Percentiles rank a stretch among this genome's conserved stretches.
Evolutionary conservation across 1,140 invertebrate species (phyloP).

Genomic region (Eciton burchellii): DNA sequence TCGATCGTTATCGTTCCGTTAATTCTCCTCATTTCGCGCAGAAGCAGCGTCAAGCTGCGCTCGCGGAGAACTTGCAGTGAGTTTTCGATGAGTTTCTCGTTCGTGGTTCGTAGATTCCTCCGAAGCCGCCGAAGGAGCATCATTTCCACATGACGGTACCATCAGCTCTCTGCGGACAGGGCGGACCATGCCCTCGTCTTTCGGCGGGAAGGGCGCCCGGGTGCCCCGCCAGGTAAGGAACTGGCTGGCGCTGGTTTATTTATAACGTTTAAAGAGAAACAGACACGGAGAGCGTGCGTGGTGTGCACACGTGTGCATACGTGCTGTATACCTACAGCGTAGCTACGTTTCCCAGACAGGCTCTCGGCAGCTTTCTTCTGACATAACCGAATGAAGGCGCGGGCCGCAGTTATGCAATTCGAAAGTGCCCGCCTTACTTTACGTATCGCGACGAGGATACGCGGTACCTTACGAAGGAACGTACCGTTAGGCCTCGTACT

Average conservation of each 20-base stretch:
- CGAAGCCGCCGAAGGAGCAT: not conserved
- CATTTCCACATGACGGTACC: not conserved
- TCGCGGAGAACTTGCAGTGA: no score
- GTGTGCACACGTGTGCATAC: constrained; percentile 37
- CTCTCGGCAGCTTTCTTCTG: constrained; percentile 84
- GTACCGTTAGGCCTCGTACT: constrained; percentile 63
- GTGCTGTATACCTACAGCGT: constrained; percentile 60
- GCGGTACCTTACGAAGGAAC: constrained; percentile 64
- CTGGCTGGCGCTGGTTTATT: constrained; percentile 75
- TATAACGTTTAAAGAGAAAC: constrained; percentile 76
- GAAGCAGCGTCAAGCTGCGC: no score
- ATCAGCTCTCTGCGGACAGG: no score
- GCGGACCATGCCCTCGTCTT: constrained; percentile 9
- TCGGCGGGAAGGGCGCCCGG: constrained; percentile 40
- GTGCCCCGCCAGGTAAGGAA: constrained; percentile 56
- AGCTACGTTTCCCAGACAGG: constrained; percentile 83
- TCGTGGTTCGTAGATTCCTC: no score
- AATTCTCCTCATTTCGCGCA: no score
- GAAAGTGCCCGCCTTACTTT: constrained; percentile 86
- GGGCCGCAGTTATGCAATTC: constrained; percentile 84
- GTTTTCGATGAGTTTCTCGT: no score
- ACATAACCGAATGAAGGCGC: constrained; percentile 85
- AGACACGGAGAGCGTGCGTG: constrained; percentile 44
- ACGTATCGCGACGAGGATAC: constrained; percentile 78
- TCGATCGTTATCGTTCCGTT: no score